Percentiles rank a stretch among this genome's conserved stretches.
Evolutionary conservation across 2,797 vertebrate species (phyloP).

Genomic region (Sylvia borin): DNA sequence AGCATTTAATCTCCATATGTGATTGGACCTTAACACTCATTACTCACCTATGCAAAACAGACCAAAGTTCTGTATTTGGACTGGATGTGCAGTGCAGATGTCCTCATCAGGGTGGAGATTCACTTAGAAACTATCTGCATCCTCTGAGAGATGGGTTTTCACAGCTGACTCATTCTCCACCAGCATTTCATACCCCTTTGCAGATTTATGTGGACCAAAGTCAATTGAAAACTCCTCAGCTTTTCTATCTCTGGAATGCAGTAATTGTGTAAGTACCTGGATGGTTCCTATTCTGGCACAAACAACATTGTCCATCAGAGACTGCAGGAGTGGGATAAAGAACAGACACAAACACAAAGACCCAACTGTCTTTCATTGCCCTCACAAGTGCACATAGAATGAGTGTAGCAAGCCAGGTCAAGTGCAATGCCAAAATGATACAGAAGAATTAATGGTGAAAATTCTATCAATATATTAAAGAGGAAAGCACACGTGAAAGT

Average conservation of each 20-base stretch:
- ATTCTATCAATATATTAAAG: neutral
- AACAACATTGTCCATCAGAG: neutral
- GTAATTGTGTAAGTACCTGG: no score
- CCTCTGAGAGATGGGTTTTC: neutral
- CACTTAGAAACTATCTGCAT: neutral
- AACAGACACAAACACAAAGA: neutral
- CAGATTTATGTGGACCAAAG: neutral
- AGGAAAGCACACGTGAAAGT: neutral
- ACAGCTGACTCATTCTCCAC: neutral
- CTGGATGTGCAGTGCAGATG: fast-evolving
- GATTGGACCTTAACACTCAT: neutral
- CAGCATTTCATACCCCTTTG: neutral
- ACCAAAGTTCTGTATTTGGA: neutral
- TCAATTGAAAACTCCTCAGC: neutral
- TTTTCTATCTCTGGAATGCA: neutral
- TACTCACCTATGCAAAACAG: neutral
- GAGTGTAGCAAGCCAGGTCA: neutral
- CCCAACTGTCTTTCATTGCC: neutral
- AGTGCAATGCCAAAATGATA: neutral
- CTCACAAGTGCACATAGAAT: neutral
- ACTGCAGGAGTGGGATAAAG: fast-evolving
- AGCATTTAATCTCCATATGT: neutral
- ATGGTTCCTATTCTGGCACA: neutral
- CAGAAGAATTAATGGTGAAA: neutral
- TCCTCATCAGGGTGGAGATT: neutral